Conservation (phyloP, 2,113 vertebrate species). For the Megaceryle maxima region DNA sequence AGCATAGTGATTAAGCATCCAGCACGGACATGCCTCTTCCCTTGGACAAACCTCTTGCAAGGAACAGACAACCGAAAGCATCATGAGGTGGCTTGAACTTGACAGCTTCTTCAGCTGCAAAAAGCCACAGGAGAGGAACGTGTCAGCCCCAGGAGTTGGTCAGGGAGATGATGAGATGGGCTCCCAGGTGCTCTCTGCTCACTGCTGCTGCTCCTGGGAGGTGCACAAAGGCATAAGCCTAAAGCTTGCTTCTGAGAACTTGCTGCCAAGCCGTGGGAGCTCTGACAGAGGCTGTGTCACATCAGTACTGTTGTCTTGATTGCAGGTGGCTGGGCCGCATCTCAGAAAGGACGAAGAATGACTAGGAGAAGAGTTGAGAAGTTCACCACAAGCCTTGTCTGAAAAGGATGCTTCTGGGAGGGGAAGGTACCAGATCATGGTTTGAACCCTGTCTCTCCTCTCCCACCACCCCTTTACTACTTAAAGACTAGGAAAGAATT, state of each 20-base stretch:
- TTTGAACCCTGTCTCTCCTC: neutral
- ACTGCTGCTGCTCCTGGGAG: neutral
- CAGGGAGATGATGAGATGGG: neutral
- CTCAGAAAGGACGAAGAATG: neutral
- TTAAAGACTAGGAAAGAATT: neutral
- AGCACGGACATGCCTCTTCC: accelerated
- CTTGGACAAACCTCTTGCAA: neutral
- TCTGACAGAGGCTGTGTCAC: neutral
- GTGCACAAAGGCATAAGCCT: neutral
- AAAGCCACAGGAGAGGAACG: accelerated
- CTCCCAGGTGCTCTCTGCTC: neutral
- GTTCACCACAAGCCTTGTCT: neutral
- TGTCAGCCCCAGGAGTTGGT: accelerated
- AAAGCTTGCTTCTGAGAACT: neutral
- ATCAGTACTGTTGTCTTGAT: neutral
- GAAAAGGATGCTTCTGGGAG: neutral
- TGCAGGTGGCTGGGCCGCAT: accelerated
- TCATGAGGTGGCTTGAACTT: accelerated
- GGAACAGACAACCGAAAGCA: neutral
- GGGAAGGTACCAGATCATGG: accelerated
- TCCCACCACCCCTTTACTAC: neutral
- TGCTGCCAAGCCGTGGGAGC: neutral
- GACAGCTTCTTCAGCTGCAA: neutral
- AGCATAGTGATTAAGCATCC: accelerated
- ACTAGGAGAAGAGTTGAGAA: neutral